Percentiles rank a stretch among this genome's conserved stretches.
Conservation (phyloP, 1,140 invertebrate species). For the Euglossa dilemma region DNA sequence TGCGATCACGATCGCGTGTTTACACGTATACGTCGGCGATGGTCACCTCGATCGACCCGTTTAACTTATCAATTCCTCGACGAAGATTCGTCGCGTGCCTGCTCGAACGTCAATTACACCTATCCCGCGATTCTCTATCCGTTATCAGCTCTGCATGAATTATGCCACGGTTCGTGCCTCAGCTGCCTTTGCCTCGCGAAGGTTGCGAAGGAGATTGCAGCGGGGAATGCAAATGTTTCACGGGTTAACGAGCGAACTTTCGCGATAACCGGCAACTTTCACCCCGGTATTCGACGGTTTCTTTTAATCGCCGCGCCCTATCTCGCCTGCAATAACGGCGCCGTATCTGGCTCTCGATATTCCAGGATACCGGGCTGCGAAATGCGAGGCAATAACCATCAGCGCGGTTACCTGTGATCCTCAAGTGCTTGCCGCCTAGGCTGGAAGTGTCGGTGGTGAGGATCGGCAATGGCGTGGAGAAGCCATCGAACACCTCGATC, state of each 20-base stretch:
- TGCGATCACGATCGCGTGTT: not conserved
- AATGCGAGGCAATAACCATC: not conserved
- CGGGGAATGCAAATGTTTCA: slow-evolving; percentile 27
- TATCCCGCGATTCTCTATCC: slow-evolving; percentile 17
- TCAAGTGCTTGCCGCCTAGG: slow-evolving; percentile 88
- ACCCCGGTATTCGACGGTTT: not conserved
- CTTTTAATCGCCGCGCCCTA: not conserved
- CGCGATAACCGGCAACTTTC: slow-evolving; percentile 5
- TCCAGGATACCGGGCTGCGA: not conserved
- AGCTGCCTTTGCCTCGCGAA: not conserved
- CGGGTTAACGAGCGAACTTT: slow-evolving; percentile 23
- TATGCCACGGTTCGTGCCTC: not conserved
- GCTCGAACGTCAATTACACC: slow-evolving; percentile 5
- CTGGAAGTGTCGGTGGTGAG: slow-evolving; percentile 85
- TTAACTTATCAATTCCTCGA: slow-evolving; percentile 2
- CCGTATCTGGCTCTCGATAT: not conserved
- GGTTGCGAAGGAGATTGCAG: not conserved
- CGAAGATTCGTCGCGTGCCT: slow-evolving; percentile 6
- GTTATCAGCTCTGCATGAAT: slow-evolving; percentile 34
- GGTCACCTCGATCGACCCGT: not conserved
- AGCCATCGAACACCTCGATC: slow-evolving; percentile 87
- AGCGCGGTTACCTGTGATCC: slow-evolving; percentile 84
- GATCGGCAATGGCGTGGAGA: slow-evolving; percentile 84
- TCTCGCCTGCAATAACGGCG: not conserved
- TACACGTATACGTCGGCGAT: too few species aligned